phyloP scores from a whole-genome alignment of 2,113 vertebrate genomes.

The Melanerpes aurifrons region DNA sequence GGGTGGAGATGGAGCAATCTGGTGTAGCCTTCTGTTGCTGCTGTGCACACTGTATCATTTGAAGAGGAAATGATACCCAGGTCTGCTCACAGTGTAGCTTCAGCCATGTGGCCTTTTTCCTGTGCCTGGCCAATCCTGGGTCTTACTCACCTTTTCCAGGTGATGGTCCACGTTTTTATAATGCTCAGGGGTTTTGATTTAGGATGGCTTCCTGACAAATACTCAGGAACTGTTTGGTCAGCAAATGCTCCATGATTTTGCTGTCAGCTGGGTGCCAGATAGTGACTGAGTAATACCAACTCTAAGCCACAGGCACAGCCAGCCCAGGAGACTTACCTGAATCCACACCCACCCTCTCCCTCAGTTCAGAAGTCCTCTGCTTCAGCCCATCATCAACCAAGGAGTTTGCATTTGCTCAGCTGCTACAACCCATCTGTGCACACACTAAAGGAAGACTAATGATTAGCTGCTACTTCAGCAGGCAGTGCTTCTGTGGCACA shows the following conservation, averaged over 20 bases:
- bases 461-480: background rate
- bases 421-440: background rate
- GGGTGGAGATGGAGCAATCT: background rate
- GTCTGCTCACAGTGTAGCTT: fast-evolving
- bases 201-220: background rate
- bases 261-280: background rate
- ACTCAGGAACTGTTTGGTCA: background rate
- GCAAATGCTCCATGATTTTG: background rate
- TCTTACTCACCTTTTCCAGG: background rate
- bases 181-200: background rate
- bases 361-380: background rate
- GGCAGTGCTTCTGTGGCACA: background rate
- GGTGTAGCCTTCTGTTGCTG: fast-evolving
- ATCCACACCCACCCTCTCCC: background rate
- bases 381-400: fast-evolving
- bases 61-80: background rate
- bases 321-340: background rate
- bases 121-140: background rate
- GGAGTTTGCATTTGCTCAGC: background rate
- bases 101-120: fast-evolving
- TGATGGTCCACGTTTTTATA: background rate
- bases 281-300: background rate
- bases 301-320: background rate
- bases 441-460: background rate
- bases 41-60: background rate